Evolutionary conservation across 2,888 invertebrate species (phyloP).

Genomic region (Ditylenchus weischeri): DNA sequence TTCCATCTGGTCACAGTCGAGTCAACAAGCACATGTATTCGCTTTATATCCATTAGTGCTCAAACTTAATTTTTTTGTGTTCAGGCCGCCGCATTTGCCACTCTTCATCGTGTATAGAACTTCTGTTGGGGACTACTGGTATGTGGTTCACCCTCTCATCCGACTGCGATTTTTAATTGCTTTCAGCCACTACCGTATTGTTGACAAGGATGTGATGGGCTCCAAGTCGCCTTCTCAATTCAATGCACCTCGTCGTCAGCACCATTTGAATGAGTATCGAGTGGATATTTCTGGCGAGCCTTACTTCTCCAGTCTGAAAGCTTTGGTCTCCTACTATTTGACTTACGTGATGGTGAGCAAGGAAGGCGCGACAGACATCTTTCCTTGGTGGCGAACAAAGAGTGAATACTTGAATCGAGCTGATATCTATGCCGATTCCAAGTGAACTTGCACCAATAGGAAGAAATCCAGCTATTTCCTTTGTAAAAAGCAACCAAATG

Average conservation of each 20-base stretch:
- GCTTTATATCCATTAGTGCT: too few relatives aligned
- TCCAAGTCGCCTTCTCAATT: too few relatives aligned
- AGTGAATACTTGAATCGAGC: conserved; percentile 1
- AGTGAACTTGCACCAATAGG: too few relatives aligned
- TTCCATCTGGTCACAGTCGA: not conserved
- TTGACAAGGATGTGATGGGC: not conserved
- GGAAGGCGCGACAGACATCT: not conserved
- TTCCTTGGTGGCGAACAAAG: conserved; percentile 8
- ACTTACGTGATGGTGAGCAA: conserved; percentile 6
- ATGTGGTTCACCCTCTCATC: not conserved
- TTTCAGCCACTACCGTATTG: conserved; percentile 3
- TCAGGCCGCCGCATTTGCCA: conserved; percentile 5
- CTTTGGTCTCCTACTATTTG: not conserved
- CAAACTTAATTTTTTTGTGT: too few relatives aligned
- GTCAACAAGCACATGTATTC: not conserved
- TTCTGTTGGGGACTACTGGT: not conserved
- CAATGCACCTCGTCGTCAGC: not conserved
- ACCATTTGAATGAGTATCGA: not conserved
- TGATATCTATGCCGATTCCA: conserved; percentile 1
- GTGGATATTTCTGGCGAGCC: conserved; percentile 12
- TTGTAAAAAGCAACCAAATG: too few relatives aligned
- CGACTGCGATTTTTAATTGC: not conserved
- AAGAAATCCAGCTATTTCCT: too few relatives aligned
- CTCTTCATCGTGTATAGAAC: conserved; percentile 11
- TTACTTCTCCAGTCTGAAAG: conserved; percentile 2